phyloP scores from a whole-genome alignment of 2,888 invertebrate species.

The Melieria omissa region DNA sequence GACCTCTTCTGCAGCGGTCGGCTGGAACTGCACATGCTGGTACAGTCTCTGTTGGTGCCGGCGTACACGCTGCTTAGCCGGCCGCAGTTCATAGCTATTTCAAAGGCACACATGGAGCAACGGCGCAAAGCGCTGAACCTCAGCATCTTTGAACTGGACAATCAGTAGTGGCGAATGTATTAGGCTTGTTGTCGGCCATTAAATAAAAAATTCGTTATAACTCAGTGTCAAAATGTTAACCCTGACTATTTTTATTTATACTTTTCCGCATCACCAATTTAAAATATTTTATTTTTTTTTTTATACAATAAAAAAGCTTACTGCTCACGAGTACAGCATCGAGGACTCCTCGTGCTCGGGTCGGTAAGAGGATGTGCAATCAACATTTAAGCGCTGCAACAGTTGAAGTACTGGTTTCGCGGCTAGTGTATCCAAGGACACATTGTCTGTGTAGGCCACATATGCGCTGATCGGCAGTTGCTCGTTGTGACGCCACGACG shows the following conservation, averaged over 20 bases:
- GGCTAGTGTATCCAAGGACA: conserved; percentile 57
- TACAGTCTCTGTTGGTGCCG: conserved; percentile 74
- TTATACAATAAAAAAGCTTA: not conserved
- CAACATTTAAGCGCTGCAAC: conserved; percentile 51
- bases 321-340: conserved; percentile 57
- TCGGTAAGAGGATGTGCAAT: conserved; percentile 54
- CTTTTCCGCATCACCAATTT: not conserved
- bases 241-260: not conserved
- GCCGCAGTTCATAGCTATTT: conserved; percentile 78
- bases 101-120: conserved; percentile 78
- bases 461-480: conserved; percentile 53
- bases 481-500: conserved; percentile 58
- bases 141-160: conserved; percentile 65
- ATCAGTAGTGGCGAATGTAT: conserved; percentile 15
- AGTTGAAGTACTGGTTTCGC: conserved; percentile 59
- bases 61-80: conserved; percentile 82
- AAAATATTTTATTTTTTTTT: conserved; percentile 14
- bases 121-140: conserved; percentile 72
- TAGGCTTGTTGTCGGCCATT: not conserved
- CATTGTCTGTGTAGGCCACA: conserved; percentile 60
- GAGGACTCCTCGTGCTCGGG: conserved; percentile 58
- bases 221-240: not conserved
- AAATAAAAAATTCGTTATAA: too few species aligned
- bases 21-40: conserved; percentile 74
- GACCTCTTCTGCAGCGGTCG: conserved; percentile 84